These are phyloP conservation scores for Cottoperca gobio DNA, from an alignment of 2,797 vertebrate species.

Conservation along the genomic window DNA sequence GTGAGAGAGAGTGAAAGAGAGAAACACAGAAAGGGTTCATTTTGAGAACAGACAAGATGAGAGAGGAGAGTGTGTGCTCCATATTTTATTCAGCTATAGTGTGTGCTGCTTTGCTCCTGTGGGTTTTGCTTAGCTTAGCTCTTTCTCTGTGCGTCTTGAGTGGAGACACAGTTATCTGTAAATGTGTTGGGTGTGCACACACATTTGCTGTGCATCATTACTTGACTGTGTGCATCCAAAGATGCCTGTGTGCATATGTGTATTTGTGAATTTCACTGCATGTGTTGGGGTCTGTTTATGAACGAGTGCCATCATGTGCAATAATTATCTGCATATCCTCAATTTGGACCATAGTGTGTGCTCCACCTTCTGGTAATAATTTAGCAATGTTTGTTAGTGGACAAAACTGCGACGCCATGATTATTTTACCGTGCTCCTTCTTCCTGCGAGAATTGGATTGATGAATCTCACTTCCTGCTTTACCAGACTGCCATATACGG, in stretches of 20 bases:
- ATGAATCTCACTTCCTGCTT: conserved; percentile 77
- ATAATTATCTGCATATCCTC: conserved; percentile 28
- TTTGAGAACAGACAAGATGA: conserved; percentile 37
- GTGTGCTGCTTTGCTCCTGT: conserved; percentile 32
- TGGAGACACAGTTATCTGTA: conserved; percentile 44
- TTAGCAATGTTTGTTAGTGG: conserved; percentile 34
- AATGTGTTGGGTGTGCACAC: neutral
- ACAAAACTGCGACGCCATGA: conserved; percentile 51
- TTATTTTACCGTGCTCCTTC: conserved; percentile 64
- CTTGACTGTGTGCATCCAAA: conserved; percentile 4
- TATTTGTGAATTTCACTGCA: conserved; percentile 11
- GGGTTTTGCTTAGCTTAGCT: conserved; percentile 67
- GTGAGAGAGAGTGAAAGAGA: conserved; percentile 9
- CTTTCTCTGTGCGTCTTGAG: conserved; percentile 45
- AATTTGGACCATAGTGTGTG: neutral
- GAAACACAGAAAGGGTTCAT: conserved; percentile 33
- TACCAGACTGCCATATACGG: conserved; percentile 70
- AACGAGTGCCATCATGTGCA: neutral
- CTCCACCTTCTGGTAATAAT: conserved; percentile 38
- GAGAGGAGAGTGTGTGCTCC: conserved; percentile 46
- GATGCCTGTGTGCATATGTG: neutral
- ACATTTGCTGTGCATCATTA: conserved; percentile 22
- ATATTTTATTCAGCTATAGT: conserved; percentile 66
- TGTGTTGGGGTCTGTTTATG: conserved; percentile 4
- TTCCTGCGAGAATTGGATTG: conserved; percentile 70